Evolutionary conservation across 2,113 vertebrate genomes (phyloP).

Genomic region (Notarius lentiginosus): DNA sequence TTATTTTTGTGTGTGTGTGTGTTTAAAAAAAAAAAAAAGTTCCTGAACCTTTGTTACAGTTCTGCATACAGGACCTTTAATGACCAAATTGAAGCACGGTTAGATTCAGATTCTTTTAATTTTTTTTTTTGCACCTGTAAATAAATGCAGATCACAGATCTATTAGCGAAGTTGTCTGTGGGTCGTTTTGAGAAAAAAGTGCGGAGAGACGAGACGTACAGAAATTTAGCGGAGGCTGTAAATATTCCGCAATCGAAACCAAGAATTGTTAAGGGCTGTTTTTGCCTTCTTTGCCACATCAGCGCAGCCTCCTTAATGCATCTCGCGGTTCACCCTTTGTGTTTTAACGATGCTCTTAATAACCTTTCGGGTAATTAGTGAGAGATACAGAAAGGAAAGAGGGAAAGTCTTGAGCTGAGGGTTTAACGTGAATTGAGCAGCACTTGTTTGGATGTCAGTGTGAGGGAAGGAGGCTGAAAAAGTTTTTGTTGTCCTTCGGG

Average conservation of each 20-base stretch:
- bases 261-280: not conserved
- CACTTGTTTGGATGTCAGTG: not conserved
- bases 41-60: not conserved
- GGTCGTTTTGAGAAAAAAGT: not conserved
- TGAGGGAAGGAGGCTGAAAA: not conserved
- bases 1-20: not conserved
- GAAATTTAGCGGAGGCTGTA: not conserved
- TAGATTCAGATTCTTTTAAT: not conserved
- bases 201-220: not conserved
- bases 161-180: not conserved
- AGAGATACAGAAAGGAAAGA: not conserved
- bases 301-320: not conserved
- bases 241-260: not conserved
- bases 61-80: not conserved
- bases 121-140: not conserved
- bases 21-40: not conserved
- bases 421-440: not conserved
- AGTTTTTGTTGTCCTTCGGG: not conserved
- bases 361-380: not conserved
- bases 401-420: not conserved
- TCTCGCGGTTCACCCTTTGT: slow-evolving; percentile 11
- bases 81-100: not conserved
- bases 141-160: not conserved
- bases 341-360: slow-evolving; percentile 19
- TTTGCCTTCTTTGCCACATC: slow-evolving; percentile 11